phyloP scores from a whole-genome alignment of 1,140 invertebrate species.

The Brachionus rotundiformis region DNA sequence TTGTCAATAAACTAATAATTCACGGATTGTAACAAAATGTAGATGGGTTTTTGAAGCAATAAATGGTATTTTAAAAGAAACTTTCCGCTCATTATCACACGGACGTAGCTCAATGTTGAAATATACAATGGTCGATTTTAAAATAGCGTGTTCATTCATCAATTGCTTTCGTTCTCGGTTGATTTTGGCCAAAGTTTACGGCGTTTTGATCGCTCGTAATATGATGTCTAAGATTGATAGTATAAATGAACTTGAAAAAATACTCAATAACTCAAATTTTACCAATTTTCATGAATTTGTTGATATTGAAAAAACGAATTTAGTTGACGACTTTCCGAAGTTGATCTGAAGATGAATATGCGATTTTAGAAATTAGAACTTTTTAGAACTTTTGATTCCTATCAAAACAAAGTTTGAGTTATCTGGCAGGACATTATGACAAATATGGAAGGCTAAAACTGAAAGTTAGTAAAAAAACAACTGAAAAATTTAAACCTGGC shows the following conservation, averaged over 20 bases:
- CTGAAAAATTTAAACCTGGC: not conserved
- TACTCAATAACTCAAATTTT: not conserved
- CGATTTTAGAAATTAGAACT: not conserved
- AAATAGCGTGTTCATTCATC: not conserved
- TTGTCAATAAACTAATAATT: conserved; percentile 4
- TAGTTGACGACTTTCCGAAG: not conserved
- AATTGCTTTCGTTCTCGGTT: not conserved
- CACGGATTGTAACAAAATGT: not conserved
- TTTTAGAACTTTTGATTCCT: not conserved
- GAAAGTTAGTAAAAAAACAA: not conserved
- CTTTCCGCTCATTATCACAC: not conserved
- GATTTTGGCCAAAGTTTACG: not conserved
- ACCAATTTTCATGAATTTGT: not conserved
- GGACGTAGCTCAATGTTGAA: not conserved
- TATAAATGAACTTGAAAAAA: not conserved
- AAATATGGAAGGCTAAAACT: not conserved
- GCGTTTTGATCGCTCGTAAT: not conserved
- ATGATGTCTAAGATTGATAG: not conserved
- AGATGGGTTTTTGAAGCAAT: not conserved
- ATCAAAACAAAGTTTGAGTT: conserved; percentile 2
- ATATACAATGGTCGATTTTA: not conserved
- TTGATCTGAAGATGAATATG: not conserved
- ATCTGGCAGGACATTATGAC: conserved; percentile 12
- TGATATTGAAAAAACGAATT: not conserved
- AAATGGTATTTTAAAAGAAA: not conserved